Evolutionary conservation across 2,888 invertebrate genomes (phyloP), one percentile per base, ranked within the genome.

Genomic region (Pammene fasciana): DNA sequence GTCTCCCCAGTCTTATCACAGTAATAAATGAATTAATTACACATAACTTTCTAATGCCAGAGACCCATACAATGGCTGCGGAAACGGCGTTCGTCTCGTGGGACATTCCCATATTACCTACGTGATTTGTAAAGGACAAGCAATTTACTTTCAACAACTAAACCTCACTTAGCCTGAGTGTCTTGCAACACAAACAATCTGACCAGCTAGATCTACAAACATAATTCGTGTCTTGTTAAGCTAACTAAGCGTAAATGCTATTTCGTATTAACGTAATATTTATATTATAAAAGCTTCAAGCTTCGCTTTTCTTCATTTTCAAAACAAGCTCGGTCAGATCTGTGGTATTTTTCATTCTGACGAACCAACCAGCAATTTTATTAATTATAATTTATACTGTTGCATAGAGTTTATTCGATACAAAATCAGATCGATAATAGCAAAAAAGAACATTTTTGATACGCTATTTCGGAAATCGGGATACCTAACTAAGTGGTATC

Each of bases 31-130:
- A 52, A 52, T 50, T 10, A 16, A 34, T 41, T 55, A 59, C 60
- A 34, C 46, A 65, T 48, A 59, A 54, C 65, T 70, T 60, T 70
- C 59, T 65, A 48, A 52, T 36, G 36, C 59, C 16, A 14, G 11
- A 14, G n/a, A 59, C 34, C 45, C 46, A 59, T 38, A 64, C 45
- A 38, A 54, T 41, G 46, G 34, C 26, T 14, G 14, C 45, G 50
- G 14, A 65, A 65, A 41, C 26, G 46, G 3, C 26, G 43, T 38
- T 26, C 46, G 26, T 65, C 36, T 38, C 70, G 70, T 70, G 70
- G 65, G 70, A 70, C 45, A 70, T 65, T 70, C 70, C n/a, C 70
- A 70, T 60, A 65, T 46, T 38, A 26, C 26, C 26, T 26, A 65
- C 54, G 61, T 34, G 18, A 9, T 14, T 52, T 52, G 65, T 18